phyloP scores from a whole-genome alignment of 2,888 invertebrate genomes.

The Acleris literana region DNA sequence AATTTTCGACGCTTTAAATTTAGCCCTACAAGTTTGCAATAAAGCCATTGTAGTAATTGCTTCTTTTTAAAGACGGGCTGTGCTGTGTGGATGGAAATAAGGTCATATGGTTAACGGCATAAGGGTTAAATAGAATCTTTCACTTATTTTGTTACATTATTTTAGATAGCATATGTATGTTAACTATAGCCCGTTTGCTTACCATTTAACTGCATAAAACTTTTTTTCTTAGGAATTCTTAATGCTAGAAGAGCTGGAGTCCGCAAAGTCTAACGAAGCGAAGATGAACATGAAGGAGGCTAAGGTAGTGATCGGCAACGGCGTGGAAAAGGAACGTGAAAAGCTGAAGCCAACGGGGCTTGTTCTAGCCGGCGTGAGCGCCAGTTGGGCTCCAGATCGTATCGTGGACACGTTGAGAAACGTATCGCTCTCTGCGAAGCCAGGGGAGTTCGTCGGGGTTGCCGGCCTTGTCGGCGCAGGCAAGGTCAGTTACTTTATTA shows the following conservation, averaged over 20 bases:
- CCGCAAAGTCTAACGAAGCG: conserved; percentile 51
- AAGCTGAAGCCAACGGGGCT: conserved; percentile 57
- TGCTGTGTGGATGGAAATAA: no score
- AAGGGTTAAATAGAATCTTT: no score
- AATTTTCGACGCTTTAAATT: no score
- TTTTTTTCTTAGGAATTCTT: conserved; percentile 67
- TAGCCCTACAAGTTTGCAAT: no score
- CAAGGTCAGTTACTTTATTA: conserved; percentile 72
- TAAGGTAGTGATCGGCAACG: conserved; percentile 53
- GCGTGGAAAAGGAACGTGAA: conserved; percentile 55
- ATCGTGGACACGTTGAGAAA: conserved; percentile 82
- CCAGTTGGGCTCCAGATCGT: conserved; percentile 70
- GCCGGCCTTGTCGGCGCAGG: conserved; percentile 91
- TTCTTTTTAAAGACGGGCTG: no score
- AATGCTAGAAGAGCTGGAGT: conserved; percentile 66
- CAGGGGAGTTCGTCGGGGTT: conserved; percentile 85
- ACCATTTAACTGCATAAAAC: no score
- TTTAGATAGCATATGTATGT: background rate
- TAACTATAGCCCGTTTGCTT: background rate
- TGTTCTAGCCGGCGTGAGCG: conserved; percentile 69
- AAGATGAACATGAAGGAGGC: conserved; percentile 44
- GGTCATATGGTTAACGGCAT: no score
- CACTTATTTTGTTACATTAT: background rate
- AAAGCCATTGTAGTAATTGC: no score
- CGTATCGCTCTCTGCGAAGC: conserved; percentile 75